Base-by-base conservation (phyloP, 2,797 vertebrate genomes). In the Brotogeris chrysoptera region DNA sequence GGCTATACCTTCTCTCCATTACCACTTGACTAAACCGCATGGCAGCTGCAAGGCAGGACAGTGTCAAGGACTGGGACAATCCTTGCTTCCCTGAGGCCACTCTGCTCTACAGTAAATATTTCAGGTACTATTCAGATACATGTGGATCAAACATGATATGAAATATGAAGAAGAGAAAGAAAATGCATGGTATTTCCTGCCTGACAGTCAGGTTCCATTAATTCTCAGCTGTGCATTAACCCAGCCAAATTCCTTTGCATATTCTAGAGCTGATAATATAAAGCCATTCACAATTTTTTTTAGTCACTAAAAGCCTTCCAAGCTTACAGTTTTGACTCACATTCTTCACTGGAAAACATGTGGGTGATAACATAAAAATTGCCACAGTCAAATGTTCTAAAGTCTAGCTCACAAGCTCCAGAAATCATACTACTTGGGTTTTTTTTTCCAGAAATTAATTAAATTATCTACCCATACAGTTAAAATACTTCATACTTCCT, bases 131-230 rank as follows among this genome's bases (percentile, higher is more conserved):
- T 72, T 5, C n/a, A 84, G 72, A 2, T 3, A 23, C 27, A 7
- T 0, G 2, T 16, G 14, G 34, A 83, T 52, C 41, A 34, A 18
- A 13, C 10, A 1, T 13, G 21, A 88, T 13, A 25, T 1, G 5
- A 65, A 93, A 70, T 11, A n/a, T 1, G 12, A 80, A 34, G 32
- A 10, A 4, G 2, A 73, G 20, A 25, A 61, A 77, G 32, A 25
- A 50, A 68, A 73, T 12, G 24, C 16, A 30, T 15, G 18, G 16
- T 34, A 68, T 61, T 90, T 60, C 63, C 49, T 49, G 53, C 77
- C 65, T 80, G n/a, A 64, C 71, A 78, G 25, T 12, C 32, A 63
- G 27, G 23, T 65, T 94, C 55, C 17, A 17, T 76, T 49, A 85
- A 79, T 61, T 30, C 61, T 30, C 61, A 91, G 38, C 24, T 23